phyloP scores from a whole-genome alignment of 2,113 vertebrate species.

The Solea solea region DNA sequence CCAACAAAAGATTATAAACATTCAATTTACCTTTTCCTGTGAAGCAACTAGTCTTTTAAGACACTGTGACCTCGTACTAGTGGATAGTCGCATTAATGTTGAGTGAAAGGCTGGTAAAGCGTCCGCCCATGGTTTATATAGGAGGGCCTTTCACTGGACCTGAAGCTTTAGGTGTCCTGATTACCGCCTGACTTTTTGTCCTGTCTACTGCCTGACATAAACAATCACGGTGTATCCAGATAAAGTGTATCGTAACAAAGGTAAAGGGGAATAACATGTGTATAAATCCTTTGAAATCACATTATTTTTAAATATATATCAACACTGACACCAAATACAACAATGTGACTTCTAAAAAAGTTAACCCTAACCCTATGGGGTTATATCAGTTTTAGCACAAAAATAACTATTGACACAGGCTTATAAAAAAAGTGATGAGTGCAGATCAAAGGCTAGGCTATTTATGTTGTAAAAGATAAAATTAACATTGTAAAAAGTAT shows the following conservation, averaged over 20 bases:
- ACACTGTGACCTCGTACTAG: too few species aligned
- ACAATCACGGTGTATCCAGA: too few species aligned
- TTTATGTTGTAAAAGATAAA: not conserved
- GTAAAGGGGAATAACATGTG: not conserved
- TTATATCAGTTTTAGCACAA: not conserved
- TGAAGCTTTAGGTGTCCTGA: not conserved
- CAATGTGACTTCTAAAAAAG: too few species aligned
- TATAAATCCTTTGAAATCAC: too few species aligned
- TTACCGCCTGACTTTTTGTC: conserved; percentile 19
- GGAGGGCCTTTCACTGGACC: conserved; percentile 16
- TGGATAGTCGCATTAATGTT: too few species aligned
- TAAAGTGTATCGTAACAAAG: not conserved
- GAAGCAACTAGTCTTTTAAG: too few species aligned
- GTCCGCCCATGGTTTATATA: conserved; percentile 11
- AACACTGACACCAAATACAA: too few species aligned
- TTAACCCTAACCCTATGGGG: too few species aligned
- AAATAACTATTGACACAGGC: too few species aligned
- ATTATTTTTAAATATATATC: too few species aligned
- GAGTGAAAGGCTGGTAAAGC: rapidly evolving
- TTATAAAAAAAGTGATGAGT: not conserved
- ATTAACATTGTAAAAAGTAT: not conserved
- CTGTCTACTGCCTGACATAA: too few species aligned
- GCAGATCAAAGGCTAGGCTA: not conserved
- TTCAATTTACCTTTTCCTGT: not conserved
- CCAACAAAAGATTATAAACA: too few species aligned